Evolutionary conservation across 2,113 vertebrate species (phyloP).

Genomic region (Atlantisia rogersi): DNA sequence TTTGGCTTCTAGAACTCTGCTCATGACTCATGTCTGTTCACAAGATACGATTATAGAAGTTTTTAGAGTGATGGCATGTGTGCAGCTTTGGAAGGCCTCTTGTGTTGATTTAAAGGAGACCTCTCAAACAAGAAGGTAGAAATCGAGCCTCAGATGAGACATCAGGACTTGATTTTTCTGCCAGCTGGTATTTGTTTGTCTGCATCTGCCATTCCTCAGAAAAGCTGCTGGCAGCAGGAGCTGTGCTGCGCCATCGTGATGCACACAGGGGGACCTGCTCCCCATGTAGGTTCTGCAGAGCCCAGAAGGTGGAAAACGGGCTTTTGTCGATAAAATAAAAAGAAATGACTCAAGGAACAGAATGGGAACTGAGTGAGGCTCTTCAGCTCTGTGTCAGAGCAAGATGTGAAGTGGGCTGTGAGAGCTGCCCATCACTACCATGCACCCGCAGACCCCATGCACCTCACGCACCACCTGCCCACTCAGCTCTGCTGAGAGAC

Average conservation of each 20-base stretch:
- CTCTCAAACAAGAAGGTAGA: not conserved
- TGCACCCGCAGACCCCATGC: not conserved
- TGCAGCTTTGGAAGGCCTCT: not conserved
- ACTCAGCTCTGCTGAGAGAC: rapidly evolving
- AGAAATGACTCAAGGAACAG: not conserved
- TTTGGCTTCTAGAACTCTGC: not conserved
- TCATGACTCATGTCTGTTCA: conserved; percentile 20
- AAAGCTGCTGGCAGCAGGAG: not conserved
- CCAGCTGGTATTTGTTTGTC: not conserved
- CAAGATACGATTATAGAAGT: not conserved
- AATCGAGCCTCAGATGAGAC: not conserved
- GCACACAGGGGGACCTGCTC: not conserved
- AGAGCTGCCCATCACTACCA: not conserved
- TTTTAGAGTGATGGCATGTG: not conserved
- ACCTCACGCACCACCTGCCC: not conserved
- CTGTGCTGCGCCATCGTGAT: not conserved
- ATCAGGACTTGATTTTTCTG: not conserved
- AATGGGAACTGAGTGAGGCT: not conserved
- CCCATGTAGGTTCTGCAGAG: not conserved
- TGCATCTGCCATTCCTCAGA: not conserved
- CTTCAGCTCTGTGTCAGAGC: not conserved
- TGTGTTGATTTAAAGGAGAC: not conserved
- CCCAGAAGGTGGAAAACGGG: not conserved
- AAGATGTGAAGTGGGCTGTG: not conserved
- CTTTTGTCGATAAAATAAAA: not conserved